phyloP scores from a whole-genome alignment of 1,140 invertebrate species.

The Nebria ingens region DNA sequence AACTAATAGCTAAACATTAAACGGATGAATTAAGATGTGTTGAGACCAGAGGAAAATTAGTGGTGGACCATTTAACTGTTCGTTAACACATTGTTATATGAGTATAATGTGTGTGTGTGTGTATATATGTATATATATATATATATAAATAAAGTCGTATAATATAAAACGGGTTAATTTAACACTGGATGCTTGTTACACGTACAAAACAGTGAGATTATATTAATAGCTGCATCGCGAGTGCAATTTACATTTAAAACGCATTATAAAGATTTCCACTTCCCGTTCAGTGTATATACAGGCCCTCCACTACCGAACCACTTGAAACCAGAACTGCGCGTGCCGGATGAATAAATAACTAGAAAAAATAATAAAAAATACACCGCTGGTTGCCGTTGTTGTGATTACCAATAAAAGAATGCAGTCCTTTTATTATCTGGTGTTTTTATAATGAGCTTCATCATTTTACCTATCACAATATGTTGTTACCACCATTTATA shows the following conservation, averaged over 20 bases:
- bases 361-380: no score
- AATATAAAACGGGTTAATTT: slow-evolving; percentile 9
- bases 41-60: no score
- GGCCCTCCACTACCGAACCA: neutral
- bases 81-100: neutral
- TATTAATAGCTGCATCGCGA: slow-evolving; percentile 1
- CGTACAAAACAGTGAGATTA: slow-evolving; percentile 7
- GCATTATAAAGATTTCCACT: slow-evolving; percentile 6
- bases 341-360: no score
- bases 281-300: neutral
- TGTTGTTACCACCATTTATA: neutral
- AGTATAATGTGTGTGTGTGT: no score
- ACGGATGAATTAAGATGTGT: no score
- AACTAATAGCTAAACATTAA: no score
- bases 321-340: no score
- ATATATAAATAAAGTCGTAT: neutral
- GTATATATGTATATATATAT: no score
- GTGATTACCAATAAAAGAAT: neutral
- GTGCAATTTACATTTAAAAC: slow-evolving; percentile 8
- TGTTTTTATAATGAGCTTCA: neutral
- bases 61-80: no score
- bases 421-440: neutral
- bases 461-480: neutral
- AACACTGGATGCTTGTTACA: slow-evolving; percentile 7
- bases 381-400: neutral